A percentile compares a stretch with the other conserved stretches of the same genome.
Conservation (phyloP, 1,140 invertebrate genomes). For the Battus philenor region DNA sequence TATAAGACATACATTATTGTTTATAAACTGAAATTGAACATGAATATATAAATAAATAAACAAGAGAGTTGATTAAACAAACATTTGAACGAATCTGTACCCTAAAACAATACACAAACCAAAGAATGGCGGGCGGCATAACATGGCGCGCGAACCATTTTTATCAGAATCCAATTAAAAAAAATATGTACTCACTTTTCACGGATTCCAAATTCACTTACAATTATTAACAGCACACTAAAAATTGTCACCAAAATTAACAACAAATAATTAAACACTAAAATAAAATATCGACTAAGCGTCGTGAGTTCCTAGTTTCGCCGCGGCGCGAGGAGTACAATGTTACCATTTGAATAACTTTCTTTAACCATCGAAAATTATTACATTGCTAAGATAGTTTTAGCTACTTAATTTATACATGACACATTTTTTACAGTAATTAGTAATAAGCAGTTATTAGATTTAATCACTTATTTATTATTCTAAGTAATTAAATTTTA, state of each 20-base stretch:
- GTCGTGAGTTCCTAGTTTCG: constrained; percentile 32
- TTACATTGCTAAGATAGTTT: too few species aligned
- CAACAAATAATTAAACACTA: constrained; percentile 36
- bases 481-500: too few species aligned
- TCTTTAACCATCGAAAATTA: too few species aligned
- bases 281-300: constrained; percentile 39
- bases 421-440: too few species aligned
- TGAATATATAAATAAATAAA: too few species aligned
- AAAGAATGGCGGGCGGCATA: constrained; percentile 65
- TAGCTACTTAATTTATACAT: too few species aligned
- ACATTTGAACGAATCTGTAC: too few species aligned
- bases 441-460: too few species aligned
- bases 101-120: constrained; percentile 40
- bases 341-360: constrained; percentile 37
- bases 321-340: constrained; percentile 2
- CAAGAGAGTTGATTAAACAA: too few species aligned
- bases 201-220: constrained; percentile 26
- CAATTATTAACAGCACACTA: constrained; percentile 29
- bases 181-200: constrained; percentile 45
- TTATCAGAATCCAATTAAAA: constrained; percentile 21
- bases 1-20: too few species aligned
- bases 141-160: constrained; percentile 44
- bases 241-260: constrained; percentile 29
- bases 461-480: too few species aligned
- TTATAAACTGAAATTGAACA: too few species aligned